Evolutionary conservation across 2,113 vertebrate genomes (phyloP).

Genomic region (Odocoileus virginianus): DNA sequence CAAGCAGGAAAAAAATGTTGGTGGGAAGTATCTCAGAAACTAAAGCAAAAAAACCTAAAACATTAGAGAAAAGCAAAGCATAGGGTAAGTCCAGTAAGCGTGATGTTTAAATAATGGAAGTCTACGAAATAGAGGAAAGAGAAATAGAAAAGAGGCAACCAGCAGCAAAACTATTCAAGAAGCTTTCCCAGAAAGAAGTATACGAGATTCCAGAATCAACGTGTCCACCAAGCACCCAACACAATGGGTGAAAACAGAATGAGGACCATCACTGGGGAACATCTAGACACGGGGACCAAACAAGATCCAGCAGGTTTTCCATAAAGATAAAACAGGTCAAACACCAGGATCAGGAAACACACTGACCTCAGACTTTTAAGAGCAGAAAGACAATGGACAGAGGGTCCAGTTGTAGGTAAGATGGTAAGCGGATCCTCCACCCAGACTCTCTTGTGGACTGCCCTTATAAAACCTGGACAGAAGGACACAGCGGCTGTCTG

Average conservation of each 20-base stretch:
- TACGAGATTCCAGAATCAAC: background rate
- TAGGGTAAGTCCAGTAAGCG: background rate
- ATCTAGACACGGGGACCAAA: background rate
- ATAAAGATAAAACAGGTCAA: background rate
- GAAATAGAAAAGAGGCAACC: background rate
- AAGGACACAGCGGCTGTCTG: background rate
- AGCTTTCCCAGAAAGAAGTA: background rate
- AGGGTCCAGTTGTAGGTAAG: background rate
- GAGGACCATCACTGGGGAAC: background rate
- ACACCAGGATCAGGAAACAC: background rate
- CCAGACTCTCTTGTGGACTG: background rate
- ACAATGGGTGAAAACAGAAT: background rate
- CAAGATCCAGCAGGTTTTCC: background rate
- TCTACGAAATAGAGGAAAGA: background rate
- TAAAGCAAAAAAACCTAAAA: background rate
- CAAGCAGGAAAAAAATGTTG: background rate
- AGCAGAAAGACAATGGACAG: background rate
- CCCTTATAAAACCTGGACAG: background rate
- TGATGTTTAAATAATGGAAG: background rate
- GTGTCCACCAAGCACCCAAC: background rate
- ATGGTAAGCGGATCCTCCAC: background rate
- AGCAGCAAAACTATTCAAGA: background rate
- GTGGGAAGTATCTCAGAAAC: background rate
- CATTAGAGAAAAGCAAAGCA: background rate
- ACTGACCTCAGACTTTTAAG: background rate